These are phyloP conservation scores for Habrosyne pyritoides DNA, from an alignment of 2,888 invertebrate genomes.

Conservation along the genomic window DNA sequence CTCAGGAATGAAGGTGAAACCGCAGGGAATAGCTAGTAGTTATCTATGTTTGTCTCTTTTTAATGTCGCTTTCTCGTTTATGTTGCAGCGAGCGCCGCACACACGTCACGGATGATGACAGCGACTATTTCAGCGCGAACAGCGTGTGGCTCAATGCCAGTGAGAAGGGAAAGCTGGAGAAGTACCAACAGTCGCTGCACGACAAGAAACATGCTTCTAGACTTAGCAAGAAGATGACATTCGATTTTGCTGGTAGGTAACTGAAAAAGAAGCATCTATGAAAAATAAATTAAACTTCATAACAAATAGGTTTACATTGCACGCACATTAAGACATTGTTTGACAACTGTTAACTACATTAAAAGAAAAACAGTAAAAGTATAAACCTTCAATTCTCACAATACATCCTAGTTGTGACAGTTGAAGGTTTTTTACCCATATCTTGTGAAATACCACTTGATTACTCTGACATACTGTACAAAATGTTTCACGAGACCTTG, in stretches of 20 bases:
- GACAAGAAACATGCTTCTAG: constrained; percentile 88
- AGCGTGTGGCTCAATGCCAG: constrained; percentile 91
- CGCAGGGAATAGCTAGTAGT: too few relatives aligned
- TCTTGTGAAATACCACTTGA: too few relatives aligned
- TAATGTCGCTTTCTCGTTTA: not conserved
- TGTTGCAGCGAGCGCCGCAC: constrained; percentile 86
- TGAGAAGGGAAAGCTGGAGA: constrained; percentile 86
- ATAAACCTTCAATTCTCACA: too few relatives aligned
- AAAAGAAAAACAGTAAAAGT: too few relatives aligned
- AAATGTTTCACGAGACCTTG: too few relatives aligned
- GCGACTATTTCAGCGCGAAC: constrained; percentile 94
- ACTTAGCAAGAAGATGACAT: constrained; percentile 86
- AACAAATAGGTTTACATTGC: too few relatives aligned
- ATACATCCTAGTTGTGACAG: too few relatives aligned
- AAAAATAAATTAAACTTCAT: not conserved
- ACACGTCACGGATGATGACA: constrained; percentile 95
- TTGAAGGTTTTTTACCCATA: not conserved
- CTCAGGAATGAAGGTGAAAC: too few relatives aligned
- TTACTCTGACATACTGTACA: too few relatives aligned
- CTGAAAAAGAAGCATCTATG: too few relatives aligned
- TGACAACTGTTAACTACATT: too few relatives aligned
- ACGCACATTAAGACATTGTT: too few relatives aligned
- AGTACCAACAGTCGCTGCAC: constrained; percentile 86
- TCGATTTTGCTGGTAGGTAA: constrained; percentile 88
- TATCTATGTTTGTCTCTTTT: not conserved